Base-by-base conservation (phyloP, 2,888 invertebrate species). In the Tetranychus truncatus region DNA sequence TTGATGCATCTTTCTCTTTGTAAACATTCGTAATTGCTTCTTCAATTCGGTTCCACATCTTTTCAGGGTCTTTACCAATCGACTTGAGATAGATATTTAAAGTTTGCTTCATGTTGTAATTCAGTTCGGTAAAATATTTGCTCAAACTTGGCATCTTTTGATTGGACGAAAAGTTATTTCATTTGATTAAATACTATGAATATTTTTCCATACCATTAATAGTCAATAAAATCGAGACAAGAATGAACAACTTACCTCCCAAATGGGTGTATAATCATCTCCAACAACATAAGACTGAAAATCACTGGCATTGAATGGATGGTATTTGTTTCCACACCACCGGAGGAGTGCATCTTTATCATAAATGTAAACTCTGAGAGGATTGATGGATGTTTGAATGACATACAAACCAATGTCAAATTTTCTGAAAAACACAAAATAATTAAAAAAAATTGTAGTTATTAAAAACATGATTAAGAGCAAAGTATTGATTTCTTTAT, bases 371-470 rank as follows among this genome's bases (percentile, higher is more conserved):
- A 90, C 88, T 78, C 95, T 85, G 34, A 97, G 83, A 1, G 97
- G 97, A 83, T 92, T 87, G 1, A 96, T 86, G 0, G 94, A 95
- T 0, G 95, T 95, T 24, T 97, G 84, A 0, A 90, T 89, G 0
- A 91, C 91, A 82, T 97, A 97, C 76, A 97, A 88, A 9, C 97
- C 96, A 82, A 97, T 91, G 84, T 97, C 97, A 83, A 97, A 97
- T 84, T 95, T 95, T 82, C 84, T 84, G 78, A 66, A 74, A n/a
- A n/a, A n/a, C n/a, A n/a, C n/a, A n/a, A n/a, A n/a, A n/a, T n/a
- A n/a, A n/a, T n/a, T n/a, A n/a, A n/a, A n/a, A n/a, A n/a, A n/a
- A n/a, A n/a, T n/a, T n/a, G n/a, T n/a, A n/a, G n/a, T n/a, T n/a
- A n/a, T n/a, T n/a, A n/a, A n/a, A n/a, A n/a, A n/a, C n/a, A n/a